Evolutionary conservation across 1,140 invertebrate genomes (phyloP), one percentile per base, ranked within the genome.

Genomic region (Teleogryllus occipitalis): DNA sequence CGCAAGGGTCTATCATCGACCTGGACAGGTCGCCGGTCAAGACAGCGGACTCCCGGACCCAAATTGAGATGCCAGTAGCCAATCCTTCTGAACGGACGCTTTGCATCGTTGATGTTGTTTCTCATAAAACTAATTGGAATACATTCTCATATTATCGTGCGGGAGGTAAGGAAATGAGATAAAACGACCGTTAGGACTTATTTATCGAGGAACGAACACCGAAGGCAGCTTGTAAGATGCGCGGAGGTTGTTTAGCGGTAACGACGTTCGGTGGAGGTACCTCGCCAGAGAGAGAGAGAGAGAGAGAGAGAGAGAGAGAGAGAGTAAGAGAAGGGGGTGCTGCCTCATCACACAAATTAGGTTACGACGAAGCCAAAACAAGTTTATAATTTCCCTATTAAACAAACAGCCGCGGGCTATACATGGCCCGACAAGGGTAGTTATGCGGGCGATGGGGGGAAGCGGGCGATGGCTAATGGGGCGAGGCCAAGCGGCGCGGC

Each of bases 321-420:
- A 65, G 54, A 39, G 27, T 39, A 39, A 39, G 27, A 39, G 27
- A 39, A 7, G 18, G 10, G 54, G 54, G 54, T 10, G 18, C 54
- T 65, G 18, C 54, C 54, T 65, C 54, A 65, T 65, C 54, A 65
- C 54, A 65, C 54, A 65, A 65, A 65, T 65, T 65, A 65, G 54
- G 54, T 65, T 65, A 65, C 54, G 54, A 65, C 18, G 54, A 65
- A 65, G 54, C 54, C 54, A 65, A 65, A 65, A 65, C 54, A 65
- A 65, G 54, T 65, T 65, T 65, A 65, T 14, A 65, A 65, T 65
- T 65, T 65, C 54, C 54, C 54, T 65, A 65, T 65, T 65, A 65
- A 65, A 65, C 54, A 65, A 65, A 65, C 18, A 65, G 54, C 54
- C 54, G 54, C 54, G 54, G 54, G 54, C 54, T 65, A 18, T 65